Conservation (phyloP, 1,140 invertebrate species). For the Zeugodacus cucurbitae region DNA sequence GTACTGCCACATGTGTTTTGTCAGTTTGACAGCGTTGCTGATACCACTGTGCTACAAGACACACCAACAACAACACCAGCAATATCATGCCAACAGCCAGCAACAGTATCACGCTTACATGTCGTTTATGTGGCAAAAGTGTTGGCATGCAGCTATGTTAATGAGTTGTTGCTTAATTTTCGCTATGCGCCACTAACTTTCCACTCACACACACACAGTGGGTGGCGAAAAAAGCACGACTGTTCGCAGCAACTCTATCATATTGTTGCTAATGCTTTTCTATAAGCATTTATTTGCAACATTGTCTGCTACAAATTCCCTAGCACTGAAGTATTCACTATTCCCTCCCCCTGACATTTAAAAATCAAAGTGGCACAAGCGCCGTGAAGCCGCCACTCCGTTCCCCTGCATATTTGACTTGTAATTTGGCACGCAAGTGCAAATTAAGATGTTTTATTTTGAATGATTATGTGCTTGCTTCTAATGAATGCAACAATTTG, state of each 20-base stretch:
- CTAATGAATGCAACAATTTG: constrained; percentile 26
- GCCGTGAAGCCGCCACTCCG: too few relatives aligned
- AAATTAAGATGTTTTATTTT: constrained; percentile 27
- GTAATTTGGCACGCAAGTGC: background rate
- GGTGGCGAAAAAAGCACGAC: background rate
- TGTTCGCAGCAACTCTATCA: background rate
- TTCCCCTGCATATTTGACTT: background rate
- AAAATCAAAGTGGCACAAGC: background rate
- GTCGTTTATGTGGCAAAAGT: constrained; percentile 18
- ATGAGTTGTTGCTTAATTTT: constrained; percentile 39
- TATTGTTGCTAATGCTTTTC: background rate
- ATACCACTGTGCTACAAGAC: background rate
- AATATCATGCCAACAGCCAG: background rate
- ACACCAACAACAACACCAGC: background rate
- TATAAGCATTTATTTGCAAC: constrained; percentile 16
- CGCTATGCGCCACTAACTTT: constrained; percentile 9
- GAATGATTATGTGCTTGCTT: background rate
- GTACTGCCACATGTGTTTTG: background rate
- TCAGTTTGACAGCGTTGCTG: background rate
- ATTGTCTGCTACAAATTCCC: background rate
- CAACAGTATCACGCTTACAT: background rate
- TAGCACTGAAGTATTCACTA: background rate
- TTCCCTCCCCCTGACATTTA: background rate
- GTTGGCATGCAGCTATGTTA: constrained; percentile 35
- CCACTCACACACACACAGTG: background rate